These are phyloP conservation scores for Phalloptychus januarius DNA, from an alignment of 2,797 vertebrate genomes.

Conservation along the genomic window DNA sequence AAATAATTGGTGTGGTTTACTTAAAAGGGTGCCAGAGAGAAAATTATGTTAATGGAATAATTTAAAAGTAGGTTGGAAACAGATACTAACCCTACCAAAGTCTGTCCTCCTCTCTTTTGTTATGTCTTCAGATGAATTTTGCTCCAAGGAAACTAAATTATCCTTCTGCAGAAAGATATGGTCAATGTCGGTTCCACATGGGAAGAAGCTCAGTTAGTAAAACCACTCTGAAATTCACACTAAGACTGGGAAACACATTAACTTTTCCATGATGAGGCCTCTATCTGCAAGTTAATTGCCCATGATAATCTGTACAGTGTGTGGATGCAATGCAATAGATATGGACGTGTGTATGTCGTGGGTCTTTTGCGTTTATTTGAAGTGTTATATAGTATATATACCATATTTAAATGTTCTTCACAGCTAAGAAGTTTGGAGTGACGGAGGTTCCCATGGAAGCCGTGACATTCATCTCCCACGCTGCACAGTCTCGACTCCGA, in stretches of 20 bases:
- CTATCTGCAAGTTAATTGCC: constrained; percentile 56
- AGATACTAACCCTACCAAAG: constrained; percentile 70
- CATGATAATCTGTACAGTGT: constrained; percentile 41
- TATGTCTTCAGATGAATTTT: constrained; percentile 72
- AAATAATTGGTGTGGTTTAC: constrained; percentile 85
- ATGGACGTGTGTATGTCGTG: neutral
- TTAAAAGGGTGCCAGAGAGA: constrained; percentile 82
- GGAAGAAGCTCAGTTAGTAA: constrained; percentile 52
- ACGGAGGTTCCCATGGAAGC: constrained; percentile 86
- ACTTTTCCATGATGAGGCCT: constrained; percentile 53
- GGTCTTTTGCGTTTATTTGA: neutral
- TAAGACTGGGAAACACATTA: constrained; percentile 66
- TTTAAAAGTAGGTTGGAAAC: constrained; percentile 76
- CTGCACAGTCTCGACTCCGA: constrained; percentile 85
- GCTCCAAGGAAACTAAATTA: constrained; percentile 79
- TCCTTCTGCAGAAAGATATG: constrained; percentile 66
- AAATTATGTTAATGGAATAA: constrained; percentile 82
- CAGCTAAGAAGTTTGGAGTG: constrained; percentile 88
- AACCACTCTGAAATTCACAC: constrained; percentile 47
- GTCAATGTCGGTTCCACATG: constrained; percentile 69
- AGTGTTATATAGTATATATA: constrained; percentile 1
- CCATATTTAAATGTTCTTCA: constrained; percentile 29
- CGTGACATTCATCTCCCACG: constrained; percentile 89
- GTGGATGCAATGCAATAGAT: constrained; percentile 16
- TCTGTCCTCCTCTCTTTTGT: constrained; percentile 66